Evolutionary conservation across 2,797 vertebrate species (phyloP), one percentile per base, ranked within the genome.

Genomic region (Malacoctenus gilli): DNA sequence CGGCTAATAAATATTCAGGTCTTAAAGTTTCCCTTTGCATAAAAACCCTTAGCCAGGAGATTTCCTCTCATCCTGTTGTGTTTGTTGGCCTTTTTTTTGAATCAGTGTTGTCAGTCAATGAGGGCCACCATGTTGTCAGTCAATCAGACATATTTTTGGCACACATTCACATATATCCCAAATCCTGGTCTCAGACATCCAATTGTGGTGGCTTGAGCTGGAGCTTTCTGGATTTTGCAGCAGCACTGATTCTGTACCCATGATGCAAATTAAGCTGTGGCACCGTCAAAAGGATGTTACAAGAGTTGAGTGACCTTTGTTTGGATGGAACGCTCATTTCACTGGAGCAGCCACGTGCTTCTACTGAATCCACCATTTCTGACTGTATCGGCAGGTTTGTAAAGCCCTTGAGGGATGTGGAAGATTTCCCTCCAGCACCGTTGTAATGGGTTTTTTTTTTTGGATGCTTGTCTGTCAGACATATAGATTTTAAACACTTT

Each of bases 121-220:
- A 4, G 63, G 55, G 32, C 51, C 46, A 47, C 59, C 50, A 47
- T 60, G 44, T 67, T 67, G 66, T 67, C 46, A 22, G 50, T 75
- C 32, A 77, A 34, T 63, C 48, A 37, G 47, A 28, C 58, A 53
- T 78, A 72, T 83, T 72, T 84, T 67, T 81, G 79, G 72, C 68
- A 51, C 61, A 22, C 32, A 25, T 80, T 80, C 69, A 75, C 68
- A 75, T 80, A 20, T 42, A 67, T 79, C 62, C 59, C 51, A 80
- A 85, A 87, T 83, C 70, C 82, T 58, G n/a, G 37, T 80, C 68
- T 81, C 56, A 78, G 69, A 74, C 75, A 65, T 80, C 59, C 50
- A 68, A 72, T 84, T 77, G 72, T 57, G 61, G 30, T 41, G 57
- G 74, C 75, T 68, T 55, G 63, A 59, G 49, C 21, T 37, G n/a